These are phyloP conservation scores for Gryon sp. DNA, from an alignment of 1,140 invertebrate genomes.

Conservation along the genomic window DNA sequence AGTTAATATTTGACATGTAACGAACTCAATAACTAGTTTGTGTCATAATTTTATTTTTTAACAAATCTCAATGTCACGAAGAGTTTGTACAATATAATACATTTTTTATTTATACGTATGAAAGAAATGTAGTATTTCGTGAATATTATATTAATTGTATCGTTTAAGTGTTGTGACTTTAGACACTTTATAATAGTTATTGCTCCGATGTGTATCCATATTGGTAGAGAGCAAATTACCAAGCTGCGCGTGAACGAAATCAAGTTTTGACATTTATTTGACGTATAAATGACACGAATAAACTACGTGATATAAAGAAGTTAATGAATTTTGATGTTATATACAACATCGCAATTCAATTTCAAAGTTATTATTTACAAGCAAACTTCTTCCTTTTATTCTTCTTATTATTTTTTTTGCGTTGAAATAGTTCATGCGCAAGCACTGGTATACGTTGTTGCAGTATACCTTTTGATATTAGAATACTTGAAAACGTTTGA, in stretches of 20 bases:
- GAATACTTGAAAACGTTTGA: background rate
- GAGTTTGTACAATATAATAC: slow-evolving; percentile 21
- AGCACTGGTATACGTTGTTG: too few relatives aligned
- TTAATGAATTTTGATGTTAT: slow-evolving; percentile 30
- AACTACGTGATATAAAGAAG: slow-evolving; percentile 28
- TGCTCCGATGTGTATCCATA: slow-evolving; percentile 11
- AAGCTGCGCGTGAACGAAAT: slow-evolving; percentile 40
- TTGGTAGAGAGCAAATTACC: slow-evolving; percentile 34
- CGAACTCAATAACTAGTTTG: slow-evolving; percentile 7
- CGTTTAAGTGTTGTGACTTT: slow-evolving; percentile 30
- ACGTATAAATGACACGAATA: slow-evolving; percentile 47
- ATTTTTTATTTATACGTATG: slow-evolving; percentile 11
- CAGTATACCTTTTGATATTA: too few relatives aligned
- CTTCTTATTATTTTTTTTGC: too few relatives aligned
- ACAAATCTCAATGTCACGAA: slow-evolving; percentile 1
- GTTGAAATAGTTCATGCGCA: too few relatives aligned
- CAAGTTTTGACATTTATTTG: slow-evolving; percentile 53
- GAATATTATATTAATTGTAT: slow-evolving; percentile 51
- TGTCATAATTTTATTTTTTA: slow-evolving; percentile 10
- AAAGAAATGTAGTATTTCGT: slow-evolving; percentile 30
- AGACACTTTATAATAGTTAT: slow-evolving; percentile 31
- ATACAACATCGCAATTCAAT: slow-evolving; percentile 16
- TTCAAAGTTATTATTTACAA: slow-evolving; percentile 13
- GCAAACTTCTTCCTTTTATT: background rate
- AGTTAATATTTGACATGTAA: background rate